These are phyloP conservation scores for Aethes cnicana DNA, from an alignment of 2,888 invertebrate species.

Conservation along the genomic window DNA sequence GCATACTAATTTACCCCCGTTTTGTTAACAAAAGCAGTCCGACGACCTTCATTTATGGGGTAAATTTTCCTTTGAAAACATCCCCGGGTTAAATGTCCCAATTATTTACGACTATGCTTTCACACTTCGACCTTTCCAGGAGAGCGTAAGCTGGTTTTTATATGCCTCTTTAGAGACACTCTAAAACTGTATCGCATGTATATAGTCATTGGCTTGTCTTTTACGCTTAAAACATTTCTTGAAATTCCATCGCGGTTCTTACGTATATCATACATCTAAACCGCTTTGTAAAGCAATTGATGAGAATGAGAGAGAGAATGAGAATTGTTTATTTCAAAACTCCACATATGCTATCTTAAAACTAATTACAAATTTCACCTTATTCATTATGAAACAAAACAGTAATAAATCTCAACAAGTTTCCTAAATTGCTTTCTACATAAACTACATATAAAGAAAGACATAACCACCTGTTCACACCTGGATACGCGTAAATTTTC, in stretches of 20 bases:
- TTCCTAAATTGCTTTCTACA: constrained; percentile 17
- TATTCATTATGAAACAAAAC: no score
- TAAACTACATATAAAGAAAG: constrained; percentile 21
- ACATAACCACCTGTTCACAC: constrained; percentile 36
- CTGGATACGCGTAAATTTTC: constrained; percentile 26
- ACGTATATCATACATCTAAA: no score
- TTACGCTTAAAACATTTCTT: no score
- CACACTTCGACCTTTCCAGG: constrained; percentile 47
- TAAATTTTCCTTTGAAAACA: constrained; percentile 54
- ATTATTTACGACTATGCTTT: constrained; percentile 60
- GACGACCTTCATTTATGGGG: constrained; percentile 53
- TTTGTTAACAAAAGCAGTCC: constrained; percentile 46
- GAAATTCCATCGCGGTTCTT: no score
- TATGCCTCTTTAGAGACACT: constrained; percentile 50
- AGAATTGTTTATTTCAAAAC: background rate
- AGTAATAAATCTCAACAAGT: constrained; percentile 6
- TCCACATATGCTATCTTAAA: no score
- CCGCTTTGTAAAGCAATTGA: no score
- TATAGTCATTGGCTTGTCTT: no score
- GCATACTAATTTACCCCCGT: constrained; percentile 44
- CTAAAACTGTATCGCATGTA: constrained; percentile 56
- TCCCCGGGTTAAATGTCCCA: constrained; percentile 58
- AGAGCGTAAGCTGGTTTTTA: constrained; percentile 53
- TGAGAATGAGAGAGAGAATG: no score
- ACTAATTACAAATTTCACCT: no score